Conservation (phyloP, 1,140 invertebrate genomes). For the Probaryconus sp. region DNA sequence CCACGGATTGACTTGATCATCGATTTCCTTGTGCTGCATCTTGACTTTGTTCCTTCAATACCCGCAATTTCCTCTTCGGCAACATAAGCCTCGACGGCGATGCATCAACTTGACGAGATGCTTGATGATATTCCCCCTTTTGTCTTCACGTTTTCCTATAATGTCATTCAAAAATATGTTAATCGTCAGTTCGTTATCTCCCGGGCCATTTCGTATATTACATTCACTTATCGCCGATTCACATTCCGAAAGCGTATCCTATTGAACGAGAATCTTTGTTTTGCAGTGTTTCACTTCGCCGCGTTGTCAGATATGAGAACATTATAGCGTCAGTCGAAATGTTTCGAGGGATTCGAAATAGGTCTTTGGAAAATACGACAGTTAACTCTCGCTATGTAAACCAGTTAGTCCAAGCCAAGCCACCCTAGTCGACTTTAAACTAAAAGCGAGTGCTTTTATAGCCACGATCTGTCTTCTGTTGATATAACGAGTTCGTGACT, state of each 20-base stretch:
- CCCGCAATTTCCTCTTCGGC: constrained; percentile 62
- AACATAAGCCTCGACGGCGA: constrained; percentile 68
- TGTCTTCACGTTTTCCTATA: background rate
- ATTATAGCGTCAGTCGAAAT: constrained; percentile 6
- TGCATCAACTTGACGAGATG: constrained; percentile 33
- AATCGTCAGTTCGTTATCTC: too few species aligned
- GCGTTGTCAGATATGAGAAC: constrained; percentile 29
- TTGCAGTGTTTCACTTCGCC: background rate
- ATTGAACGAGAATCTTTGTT: background rate
- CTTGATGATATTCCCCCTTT: background rate
- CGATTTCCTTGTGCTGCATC: constrained; percentile 2
- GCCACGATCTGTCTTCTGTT: constrained; percentile 74
- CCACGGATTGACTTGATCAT: constrained; percentile 15
- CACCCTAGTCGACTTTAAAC: constrained; percentile 68
- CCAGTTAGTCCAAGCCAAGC: constrained; percentile 67
- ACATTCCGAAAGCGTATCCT: constrained; percentile 16
- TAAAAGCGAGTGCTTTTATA: constrained; percentile 74
- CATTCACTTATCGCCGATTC: constrained; percentile 7
- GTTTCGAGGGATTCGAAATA: constrained; percentile 43
- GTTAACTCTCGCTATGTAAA: constrained; percentile 70
- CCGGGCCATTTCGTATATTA: too few species aligned
- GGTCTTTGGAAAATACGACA: constrained; percentile 60
- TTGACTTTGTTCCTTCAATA: background rate
- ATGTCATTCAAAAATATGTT: background rate
- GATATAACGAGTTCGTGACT: constrained; percentile 78